phyloP scores from a whole-genome alignment of 2,113 vertebrate genomes.

The Scophthalmus maximus region DNA sequence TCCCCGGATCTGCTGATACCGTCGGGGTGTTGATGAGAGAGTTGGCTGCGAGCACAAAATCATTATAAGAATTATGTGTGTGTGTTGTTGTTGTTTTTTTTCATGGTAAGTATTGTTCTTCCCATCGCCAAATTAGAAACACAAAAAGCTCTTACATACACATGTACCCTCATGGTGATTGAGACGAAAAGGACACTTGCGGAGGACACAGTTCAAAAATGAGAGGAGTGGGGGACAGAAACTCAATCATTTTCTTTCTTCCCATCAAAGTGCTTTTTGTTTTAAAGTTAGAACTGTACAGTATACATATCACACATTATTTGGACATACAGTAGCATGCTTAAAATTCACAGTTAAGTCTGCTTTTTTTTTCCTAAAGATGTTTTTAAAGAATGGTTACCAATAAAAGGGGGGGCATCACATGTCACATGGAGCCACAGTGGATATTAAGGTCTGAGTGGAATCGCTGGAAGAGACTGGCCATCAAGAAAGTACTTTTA shows the following conservation, averaged over 20 bases:
- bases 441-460: constrained; percentile 58
- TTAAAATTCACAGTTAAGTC: constrained; percentile 64
- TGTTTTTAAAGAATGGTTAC: constrained; percentile 30
- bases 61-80: neutral
- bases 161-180: constrained; percentile 27
- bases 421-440: constrained; percentile 64
- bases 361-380: constrained; percentile 38
- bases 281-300: constrained; percentile 64
- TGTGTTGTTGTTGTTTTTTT: neutral
- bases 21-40: constrained; percentile 3
- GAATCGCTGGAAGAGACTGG: constrained; percentile 36
- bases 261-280: constrained; percentile 76
- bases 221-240: constrained; percentile 49
- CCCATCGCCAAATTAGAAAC: neutral
- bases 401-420: constrained; percentile 38
- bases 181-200: constrained; percentile 74
- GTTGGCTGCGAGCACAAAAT: neutral
- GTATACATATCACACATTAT: constrained; percentile 57
- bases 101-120: constrained; percentile 2
- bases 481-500: constrained; percentile 14
- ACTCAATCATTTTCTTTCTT: constrained; percentile 44
- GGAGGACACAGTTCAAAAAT: constrained; percentile 53
- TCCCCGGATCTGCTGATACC: constrained; percentile 17
- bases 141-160: constrained; percentile 18
- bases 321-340: constrained; percentile 72